Conservation (phyloP, 2,797 vertebrate species). For the Enteromius mattozi region DNA sequence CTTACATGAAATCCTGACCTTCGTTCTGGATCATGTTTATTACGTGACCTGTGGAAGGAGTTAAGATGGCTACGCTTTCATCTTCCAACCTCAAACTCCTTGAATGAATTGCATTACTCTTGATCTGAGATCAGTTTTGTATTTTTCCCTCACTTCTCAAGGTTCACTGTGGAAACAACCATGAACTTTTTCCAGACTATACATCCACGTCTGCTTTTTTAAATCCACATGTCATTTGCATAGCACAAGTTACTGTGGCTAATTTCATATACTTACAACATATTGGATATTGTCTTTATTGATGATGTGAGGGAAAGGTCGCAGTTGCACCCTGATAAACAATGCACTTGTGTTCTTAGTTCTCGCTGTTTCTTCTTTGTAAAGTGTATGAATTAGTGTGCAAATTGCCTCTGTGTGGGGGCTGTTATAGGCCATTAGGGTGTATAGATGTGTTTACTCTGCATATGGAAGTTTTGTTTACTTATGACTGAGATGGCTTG, state of each 20-base stretch:
- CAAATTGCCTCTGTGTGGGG: constrained; percentile 51
- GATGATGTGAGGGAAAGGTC: constrained; percentile 31
- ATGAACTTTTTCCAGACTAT: background rate
- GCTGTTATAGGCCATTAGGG: constrained; percentile 51
- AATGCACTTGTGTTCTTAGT: constrained; percentile 36
- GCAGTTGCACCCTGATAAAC: constrained; percentile 33
- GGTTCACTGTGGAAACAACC: background rate
- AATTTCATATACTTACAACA: constrained; percentile 21
- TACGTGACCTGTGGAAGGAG: background rate
- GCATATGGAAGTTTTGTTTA: constrained; percentile 54
- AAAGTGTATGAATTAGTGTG: constrained; percentile 46
- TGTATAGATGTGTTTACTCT: constrained; percentile 52
- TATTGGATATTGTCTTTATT: constrained; percentile 27
- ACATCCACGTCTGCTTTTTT: background rate
- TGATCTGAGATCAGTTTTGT: background rate
- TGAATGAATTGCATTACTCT: background rate
- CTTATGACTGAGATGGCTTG: constrained; percentile 47
- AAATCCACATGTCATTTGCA: background rate
- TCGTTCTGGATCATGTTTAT: constrained; percentile 9
- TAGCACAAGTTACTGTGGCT: background rate
- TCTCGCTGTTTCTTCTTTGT: constrained; percentile 32
- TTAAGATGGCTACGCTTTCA: background rate
- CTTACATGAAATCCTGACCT: constrained; percentile 5
- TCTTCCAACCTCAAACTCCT: background rate
- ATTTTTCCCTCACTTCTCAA: background rate